Conservation (phyloP, 2,113 vertebrate species). For the Chinchilla lanigera region DNA sequence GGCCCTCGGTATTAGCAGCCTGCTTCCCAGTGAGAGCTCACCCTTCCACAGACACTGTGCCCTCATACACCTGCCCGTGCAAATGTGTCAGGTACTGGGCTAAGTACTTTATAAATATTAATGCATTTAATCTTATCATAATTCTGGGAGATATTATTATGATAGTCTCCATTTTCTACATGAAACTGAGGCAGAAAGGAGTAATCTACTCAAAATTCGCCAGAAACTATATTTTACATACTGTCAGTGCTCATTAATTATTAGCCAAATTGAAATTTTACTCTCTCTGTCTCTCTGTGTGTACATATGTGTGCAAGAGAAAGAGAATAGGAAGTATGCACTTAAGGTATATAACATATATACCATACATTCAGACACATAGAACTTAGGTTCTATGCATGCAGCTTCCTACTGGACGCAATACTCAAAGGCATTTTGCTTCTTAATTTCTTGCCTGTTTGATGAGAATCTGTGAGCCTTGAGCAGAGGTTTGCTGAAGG, state of each 20-base stretch:
- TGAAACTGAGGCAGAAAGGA: background rate
- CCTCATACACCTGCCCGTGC: too few relatives aligned
- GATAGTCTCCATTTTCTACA: background rate
- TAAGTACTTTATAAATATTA: background rate
- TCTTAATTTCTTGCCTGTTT: background rate
- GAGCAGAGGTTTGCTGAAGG: background rate
- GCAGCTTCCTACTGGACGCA: background rate
- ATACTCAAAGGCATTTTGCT: background rate
- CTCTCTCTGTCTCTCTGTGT: background rate
- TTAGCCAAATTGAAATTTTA: background rate
- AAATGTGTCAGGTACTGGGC: too few relatives aligned
- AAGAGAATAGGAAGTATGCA: background rate
- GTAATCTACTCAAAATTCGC: background rate
- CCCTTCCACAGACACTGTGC: fast-evolving
- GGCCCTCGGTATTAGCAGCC: background rate
- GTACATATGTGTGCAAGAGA: background rate
- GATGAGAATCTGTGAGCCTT: background rate
- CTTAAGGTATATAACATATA: background rate
- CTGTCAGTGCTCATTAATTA: background rate
- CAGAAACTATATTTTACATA: background rate
- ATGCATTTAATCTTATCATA: background rate
- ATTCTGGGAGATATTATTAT: background rate
- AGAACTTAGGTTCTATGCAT: background rate
- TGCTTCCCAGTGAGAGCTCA: background rate
- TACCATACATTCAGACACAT: background rate